These are phyloP conservation scores for Rhinoptilus africanus DNA, from an alignment of 2,113 vertebrate species.

Conservation along the genomic window DNA sequence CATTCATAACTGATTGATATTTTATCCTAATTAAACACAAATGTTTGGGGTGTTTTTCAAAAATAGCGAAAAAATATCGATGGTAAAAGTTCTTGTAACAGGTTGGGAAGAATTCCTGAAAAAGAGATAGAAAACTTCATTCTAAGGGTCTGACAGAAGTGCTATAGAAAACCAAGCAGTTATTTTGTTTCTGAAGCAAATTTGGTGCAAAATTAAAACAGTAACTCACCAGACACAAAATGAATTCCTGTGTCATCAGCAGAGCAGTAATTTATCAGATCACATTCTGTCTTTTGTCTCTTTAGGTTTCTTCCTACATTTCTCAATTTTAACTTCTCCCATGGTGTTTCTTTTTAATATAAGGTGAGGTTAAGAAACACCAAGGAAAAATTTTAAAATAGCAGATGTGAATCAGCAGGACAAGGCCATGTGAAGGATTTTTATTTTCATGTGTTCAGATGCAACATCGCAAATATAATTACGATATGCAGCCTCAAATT, in stretches of 20 bases:
- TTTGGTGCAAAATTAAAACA: background rate
- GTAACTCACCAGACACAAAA: background rate
- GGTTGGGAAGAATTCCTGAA: background rate
- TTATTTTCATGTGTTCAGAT: background rate
- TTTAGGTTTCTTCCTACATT: background rate
- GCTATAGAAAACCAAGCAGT: background rate
- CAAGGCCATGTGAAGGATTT: background rate
- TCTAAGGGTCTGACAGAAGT: background rate
- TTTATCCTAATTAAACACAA: background rate
- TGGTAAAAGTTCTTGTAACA: background rate
- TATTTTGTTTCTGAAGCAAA: background rate
- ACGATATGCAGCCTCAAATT: background rate
- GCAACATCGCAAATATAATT: background rate
- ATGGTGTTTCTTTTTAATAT: background rate
- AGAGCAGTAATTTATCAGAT: background rate
- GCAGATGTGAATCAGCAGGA: background rate
- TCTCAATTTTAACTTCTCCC: background rate
- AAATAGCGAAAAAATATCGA: background rate
- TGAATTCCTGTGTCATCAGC: background rate
- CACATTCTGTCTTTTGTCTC: background rate
- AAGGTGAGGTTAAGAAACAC: background rate
- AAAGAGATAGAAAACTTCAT: background rate
- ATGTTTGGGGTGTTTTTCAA: background rate
- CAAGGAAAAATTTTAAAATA: background rate
- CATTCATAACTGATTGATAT: background rate